Conservation (phyloP, 2,113 vertebrate genomes). For the Lucifuga dentata region DNA sequence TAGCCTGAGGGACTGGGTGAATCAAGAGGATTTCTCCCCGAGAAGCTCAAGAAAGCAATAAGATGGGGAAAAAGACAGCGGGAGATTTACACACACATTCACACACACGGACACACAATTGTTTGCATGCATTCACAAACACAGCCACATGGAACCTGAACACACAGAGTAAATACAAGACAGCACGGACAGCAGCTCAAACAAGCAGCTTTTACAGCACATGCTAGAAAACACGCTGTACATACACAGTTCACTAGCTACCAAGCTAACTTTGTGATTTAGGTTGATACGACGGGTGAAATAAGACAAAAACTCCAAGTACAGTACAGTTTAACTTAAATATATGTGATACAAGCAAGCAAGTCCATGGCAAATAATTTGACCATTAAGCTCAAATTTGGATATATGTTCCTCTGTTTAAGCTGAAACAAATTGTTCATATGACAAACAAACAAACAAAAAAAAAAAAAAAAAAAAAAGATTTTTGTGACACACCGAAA, state of each 20-base stretch:
- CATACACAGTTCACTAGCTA: background rate
- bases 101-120: constrained; percentile 37
- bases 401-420: too few species aligned
- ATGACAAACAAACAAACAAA: too few species aligned
- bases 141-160: constrained; percentile 13
- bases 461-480: too few species aligned
- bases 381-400: too few species aligned
- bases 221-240: constrained; percentile 26
- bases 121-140: constrained; percentile 46
- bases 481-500: too few species aligned
- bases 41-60: constrained; percentile 83
- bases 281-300: too few species aligned
- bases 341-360: too few species aligned
- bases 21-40: constrained; percentile 83
- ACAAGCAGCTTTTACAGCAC: constrained; percentile 41
- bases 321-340: too few species aligned
- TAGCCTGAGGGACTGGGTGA: constrained; percentile 83
- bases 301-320: too few species aligned
- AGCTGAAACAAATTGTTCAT: too few species aligned
- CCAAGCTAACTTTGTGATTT: too few species aligned
- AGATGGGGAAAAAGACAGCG: constrained; percentile 59
- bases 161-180: constrained; percentile 43
- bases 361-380: too few species aligned
- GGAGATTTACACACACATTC: constrained; percentile 58
- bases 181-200: constrained; percentile 19